phyloP scores from a whole-genome alignment of 2,113 vertebrate genomes.

The Pituophis catenifer region DNA sequence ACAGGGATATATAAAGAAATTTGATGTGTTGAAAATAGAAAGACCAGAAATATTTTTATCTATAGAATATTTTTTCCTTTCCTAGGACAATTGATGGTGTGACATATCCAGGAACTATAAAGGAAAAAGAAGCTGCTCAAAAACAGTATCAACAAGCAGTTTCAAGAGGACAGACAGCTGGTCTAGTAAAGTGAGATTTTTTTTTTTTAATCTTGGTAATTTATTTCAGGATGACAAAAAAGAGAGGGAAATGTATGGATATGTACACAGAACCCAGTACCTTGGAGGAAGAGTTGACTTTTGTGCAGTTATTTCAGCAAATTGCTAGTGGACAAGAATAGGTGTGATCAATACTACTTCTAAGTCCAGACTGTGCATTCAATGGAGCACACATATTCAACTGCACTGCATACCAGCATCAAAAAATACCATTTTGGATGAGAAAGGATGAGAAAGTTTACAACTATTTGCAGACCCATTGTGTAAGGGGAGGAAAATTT shows the following conservation, averaged over 20 bases:
- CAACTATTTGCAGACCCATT: not conserved
- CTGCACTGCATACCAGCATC: not conserved
- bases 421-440: not conserved
- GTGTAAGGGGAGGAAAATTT: not conserved
- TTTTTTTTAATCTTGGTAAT: not conserved
- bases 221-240: not conserved
- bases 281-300: not conserved
- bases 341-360: not conserved
- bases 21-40: not conserved
- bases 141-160: constrained; percentile 86
- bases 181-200: constrained; percentile 81
- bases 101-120: constrained; percentile 84
- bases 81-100: constrained; percentile 82
- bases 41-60: not conserved
- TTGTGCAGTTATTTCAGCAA: not conserved
- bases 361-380: not conserved
- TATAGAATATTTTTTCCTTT: constrained; percentile 13
- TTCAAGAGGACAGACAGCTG: constrained; percentile 84
- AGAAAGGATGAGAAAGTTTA: not conserved
- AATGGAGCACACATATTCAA: not conserved
- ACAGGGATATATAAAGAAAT: not conserved
- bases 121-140: constrained; percentile 84
- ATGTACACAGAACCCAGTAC: not conserved
- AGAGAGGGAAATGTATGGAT: constrained; percentile 5
- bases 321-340: not conserved